Percentiles rank a stretch among this genome's conserved stretches.
phyloP scores from a whole-genome alignment of 1,140 invertebrate species.

The Bombus soroeensis region DNA sequence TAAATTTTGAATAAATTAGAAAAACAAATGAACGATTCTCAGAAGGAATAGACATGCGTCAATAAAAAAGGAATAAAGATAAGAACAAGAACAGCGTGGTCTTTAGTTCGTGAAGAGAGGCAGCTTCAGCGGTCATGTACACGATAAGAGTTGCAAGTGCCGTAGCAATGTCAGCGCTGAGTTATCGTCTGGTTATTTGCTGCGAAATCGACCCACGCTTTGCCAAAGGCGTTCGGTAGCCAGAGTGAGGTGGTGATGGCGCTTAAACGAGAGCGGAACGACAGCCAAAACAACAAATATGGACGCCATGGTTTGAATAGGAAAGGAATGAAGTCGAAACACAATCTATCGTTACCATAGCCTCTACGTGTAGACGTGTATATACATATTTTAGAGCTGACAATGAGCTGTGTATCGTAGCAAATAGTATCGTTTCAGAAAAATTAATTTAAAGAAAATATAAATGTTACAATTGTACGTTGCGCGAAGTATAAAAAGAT shows the following conservation, averaged over 20 bases:
- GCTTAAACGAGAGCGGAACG: conserved; percentile 32
- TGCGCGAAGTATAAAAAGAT: background rate
- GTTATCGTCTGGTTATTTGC: conserved; percentile 45
- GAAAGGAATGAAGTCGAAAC: background rate
- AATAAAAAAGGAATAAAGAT: background rate
- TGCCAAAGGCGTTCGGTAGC: conserved; percentile 25
- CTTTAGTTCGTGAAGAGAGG: background rate
- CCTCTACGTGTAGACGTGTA: background rate
- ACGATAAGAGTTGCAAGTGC: conserved; percentile 32
- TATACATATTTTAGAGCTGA: background rate
- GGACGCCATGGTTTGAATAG: background rate
- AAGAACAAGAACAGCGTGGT: background rate
- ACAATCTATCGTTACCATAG: background rate
- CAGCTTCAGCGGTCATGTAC: background rate
- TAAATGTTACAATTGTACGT: background rate
- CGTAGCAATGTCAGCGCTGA: conserved; percentile 44
- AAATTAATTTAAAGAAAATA: background rate
- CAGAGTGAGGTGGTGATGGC: background rate
- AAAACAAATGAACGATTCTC: background rate
- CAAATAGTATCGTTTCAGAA: background rate
- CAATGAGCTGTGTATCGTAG: background rate
- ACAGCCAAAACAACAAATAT: conserved; percentile 24
- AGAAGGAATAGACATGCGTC: background rate
- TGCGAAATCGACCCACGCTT: conserved; percentile 11
- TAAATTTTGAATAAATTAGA: background rate